Evolutionary conservation across 1,140 invertebrate species (phyloP).

Genomic region (Danaus melanippus): DNA sequence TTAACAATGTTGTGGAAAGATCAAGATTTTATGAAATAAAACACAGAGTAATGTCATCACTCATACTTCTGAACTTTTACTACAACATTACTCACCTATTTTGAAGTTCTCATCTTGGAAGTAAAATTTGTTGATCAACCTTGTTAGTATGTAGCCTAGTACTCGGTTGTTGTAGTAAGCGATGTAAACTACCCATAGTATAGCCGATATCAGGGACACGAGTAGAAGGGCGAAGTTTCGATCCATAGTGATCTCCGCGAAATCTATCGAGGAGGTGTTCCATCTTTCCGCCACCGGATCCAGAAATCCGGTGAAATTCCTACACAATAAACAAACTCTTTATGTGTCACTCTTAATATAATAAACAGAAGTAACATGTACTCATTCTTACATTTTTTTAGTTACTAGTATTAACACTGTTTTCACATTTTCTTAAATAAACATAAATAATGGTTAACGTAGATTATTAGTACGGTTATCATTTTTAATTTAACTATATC

Average conservation of each 20-base stretch:
- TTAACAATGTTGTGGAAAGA: no score
- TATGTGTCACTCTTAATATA: constrained; percentile 27
- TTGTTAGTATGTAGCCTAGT: constrained; percentile 90
- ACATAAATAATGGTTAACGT: constrained; percentile 9
- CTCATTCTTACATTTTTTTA: constrained; percentile 39
- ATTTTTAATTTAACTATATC: constrained; percentile 35
- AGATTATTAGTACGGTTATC: constrained; percentile 24
- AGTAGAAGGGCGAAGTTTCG: constrained; percentile 84
- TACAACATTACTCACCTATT: constrained; percentile 81
- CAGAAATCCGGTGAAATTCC: constrained; percentile 57
- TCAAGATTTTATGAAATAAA: no score
- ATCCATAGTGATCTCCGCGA: constrained; percentile 85
- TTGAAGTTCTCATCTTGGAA: constrained; percentile 89
- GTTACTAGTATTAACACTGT: constrained; percentile 23
- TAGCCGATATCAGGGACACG: constrained; percentile 84
- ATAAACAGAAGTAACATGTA: constrained; percentile 21
- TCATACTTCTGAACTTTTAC: no score
- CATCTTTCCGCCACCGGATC: constrained; percentile 71
- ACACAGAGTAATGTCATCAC: no score
- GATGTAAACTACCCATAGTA: constrained; percentile 94
- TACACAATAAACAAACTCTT: constrained; percentile 42
- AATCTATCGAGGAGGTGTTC: constrained; percentile 73
- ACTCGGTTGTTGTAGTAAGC: constrained; percentile 96
- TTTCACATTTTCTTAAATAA: constrained; percentile 47
- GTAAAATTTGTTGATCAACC: constrained; percentile 90